Evolutionary conservation across 2,888 invertebrate species (phyloP).

Genomic region (Torymus texanus): DNA sequence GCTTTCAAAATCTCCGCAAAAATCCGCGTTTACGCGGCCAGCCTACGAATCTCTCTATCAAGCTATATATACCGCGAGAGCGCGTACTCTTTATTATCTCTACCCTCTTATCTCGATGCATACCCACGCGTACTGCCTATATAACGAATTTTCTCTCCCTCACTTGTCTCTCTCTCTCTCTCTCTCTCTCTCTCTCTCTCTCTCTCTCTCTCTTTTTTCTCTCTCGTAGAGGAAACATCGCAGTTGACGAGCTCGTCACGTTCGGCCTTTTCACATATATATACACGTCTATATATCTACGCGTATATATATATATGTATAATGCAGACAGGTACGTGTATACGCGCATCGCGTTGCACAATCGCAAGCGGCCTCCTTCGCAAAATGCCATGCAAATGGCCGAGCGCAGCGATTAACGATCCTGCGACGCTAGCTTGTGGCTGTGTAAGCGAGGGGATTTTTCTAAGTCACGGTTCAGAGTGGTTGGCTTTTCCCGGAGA

Average conservation of each 20-base stretch:
- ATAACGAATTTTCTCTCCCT: conserved; percentile 10
- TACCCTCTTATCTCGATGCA: conserved; percentile 37
- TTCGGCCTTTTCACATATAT: background rate
- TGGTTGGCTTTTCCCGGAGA: no score
- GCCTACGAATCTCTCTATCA: conserved; percentile 12
- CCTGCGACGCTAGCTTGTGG: background rate
- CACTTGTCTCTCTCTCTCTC: background rate
- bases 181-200: background rate
- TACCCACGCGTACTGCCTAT: conserved; percentile 39
- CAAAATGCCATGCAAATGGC: conserved; percentile 1
- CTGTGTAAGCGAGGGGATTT: no score
- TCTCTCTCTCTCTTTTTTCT: no score
- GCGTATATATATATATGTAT: no score
- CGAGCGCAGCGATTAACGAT: conserved; percentile 31
- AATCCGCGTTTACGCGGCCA: conserved; percentile 52
- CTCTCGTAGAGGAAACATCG: conserved; percentile 20
- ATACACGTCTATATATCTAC: no score
- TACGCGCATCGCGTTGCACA: conserved; percentile 31
- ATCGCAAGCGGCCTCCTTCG: conserved; percentile 22
- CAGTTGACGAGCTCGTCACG: conserved; percentile 39
- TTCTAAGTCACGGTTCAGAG: no score
- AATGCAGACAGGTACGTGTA: no score
- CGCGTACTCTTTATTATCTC: conserved; percentile 6
- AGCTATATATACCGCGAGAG: no score
- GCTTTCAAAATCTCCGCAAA: no score